Conservation (phyloP, 2,113 vertebrate genomes). For the Trochalopteron elliotii region DNA sequence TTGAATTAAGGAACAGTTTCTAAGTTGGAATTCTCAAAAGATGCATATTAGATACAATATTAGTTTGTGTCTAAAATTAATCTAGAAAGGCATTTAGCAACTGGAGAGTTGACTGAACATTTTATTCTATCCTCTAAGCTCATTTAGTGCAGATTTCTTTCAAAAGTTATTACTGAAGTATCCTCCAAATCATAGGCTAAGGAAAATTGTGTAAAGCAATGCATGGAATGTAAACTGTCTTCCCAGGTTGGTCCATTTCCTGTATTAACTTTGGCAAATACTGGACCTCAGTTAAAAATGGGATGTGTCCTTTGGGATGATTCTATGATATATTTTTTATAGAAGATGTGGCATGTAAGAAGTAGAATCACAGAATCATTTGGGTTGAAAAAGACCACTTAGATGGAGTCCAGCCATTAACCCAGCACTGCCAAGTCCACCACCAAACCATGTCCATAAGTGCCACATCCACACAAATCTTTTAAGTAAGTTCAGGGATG, state of each 20-base stretch:
- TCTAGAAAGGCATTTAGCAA: background rate
- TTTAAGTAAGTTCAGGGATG: background rate
- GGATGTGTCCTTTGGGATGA: background rate
- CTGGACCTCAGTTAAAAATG: background rate
- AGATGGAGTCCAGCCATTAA: background rate
- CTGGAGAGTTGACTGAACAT: background rate
- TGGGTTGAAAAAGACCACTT: background rate
- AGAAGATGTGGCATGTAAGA: background rate
- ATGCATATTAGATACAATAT: background rate
- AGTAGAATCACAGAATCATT: background rate
- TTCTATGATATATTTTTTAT: background rate
- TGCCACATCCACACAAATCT: background rate
- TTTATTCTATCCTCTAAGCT: background rate
- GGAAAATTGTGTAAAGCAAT: background rate
- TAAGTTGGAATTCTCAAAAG: background rate
- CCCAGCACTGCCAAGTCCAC: background rate
- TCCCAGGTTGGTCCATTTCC: background rate
- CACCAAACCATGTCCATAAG: background rate
- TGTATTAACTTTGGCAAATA: background rate
- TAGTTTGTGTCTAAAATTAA: background rate
- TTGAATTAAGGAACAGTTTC: background rate
- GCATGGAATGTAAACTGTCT: background rate
- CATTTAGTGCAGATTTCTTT: background rate
- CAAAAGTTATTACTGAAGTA: background rate
- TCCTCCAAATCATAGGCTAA: background rate